Percentiles rank a stretch among this genome's conserved stretches.
Evolutionary conservation across 1,140 invertebrate species (phyloP).

Genomic region (Chionoecetes opilio): DNA sequence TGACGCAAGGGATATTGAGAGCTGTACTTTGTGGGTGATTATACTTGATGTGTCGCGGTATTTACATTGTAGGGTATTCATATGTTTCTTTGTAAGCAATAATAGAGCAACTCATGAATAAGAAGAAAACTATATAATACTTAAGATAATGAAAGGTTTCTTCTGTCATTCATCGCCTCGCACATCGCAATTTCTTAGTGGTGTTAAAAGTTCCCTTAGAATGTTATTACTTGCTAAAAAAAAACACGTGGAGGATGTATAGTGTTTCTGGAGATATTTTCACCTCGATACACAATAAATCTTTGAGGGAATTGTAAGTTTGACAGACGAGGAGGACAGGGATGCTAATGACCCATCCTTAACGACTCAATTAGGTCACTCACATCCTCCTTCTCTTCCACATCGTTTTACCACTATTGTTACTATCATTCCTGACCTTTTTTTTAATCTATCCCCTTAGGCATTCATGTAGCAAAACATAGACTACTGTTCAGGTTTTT

Average conservation of each 20-base stretch:
- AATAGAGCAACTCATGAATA: constrained; percentile 7
- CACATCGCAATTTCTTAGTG: no score
- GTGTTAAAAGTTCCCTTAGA: background rate
- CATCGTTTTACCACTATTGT: no score
- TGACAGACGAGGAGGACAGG: background rate
- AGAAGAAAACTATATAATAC: background rate
- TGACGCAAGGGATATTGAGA: background rate
- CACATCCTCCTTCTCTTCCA: no score
- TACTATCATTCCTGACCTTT: background rate
- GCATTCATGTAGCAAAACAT: no score
- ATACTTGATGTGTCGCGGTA: background rate
- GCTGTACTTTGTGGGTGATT: background rate
- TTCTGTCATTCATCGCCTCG: background rate
- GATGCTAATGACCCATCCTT: background rate
- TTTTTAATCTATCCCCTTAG: no score
- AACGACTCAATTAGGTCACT: background rate
- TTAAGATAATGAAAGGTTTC: background rate
- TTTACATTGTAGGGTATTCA: background rate
- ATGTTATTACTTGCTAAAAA: background rate
- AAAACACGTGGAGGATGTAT: background rate
- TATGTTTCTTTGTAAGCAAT: background rate
- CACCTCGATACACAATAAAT: background rate
- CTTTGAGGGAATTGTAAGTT: background rate
- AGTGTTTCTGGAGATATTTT: background rate
- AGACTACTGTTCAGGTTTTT: background rate